Conservation (phyloP, 2,113 vertebrate genomes). For the Aptenodytes forsteri region DNA sequence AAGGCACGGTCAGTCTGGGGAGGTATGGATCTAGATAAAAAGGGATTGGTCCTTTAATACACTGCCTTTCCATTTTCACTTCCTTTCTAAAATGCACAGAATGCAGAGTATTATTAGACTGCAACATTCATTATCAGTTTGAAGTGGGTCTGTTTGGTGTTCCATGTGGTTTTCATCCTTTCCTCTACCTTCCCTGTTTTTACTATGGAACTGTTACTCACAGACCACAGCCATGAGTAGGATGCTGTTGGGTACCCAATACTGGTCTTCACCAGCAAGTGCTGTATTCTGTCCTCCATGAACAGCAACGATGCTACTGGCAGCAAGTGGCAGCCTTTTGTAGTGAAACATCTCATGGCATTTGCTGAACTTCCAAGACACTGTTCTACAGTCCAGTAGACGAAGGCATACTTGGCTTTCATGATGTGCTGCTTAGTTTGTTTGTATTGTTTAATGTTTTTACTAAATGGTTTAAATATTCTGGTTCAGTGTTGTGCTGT, state of each 20-base stretch:
- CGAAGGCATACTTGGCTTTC: background rate
- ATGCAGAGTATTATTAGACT: background rate
- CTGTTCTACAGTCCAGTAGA: background rate
- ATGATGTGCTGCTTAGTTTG: background rate
- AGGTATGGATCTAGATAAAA: background rate
- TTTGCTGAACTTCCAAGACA: background rate
- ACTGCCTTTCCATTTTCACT: background rate
- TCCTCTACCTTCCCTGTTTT: background rate
- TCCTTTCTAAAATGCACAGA: background rate
- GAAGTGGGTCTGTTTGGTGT: background rate
- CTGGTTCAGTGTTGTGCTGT: background rate
- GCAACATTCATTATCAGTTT: background rate
- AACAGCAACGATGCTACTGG: background rate
- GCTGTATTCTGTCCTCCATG: background rate
- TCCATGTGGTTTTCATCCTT: background rate
- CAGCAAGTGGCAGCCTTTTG: background rate
- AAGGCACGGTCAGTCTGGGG: background rate
- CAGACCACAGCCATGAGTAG: background rate
- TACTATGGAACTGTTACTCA: background rate
- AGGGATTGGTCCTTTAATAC: background rate
- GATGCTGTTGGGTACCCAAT: background rate
- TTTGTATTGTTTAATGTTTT: background rate
- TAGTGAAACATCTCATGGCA: background rate
- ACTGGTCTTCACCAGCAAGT: background rate
- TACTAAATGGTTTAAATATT: background rate